Conservation (phyloP, 1,140 invertebrate genomes). For the Drosophila busckii region DNA sequence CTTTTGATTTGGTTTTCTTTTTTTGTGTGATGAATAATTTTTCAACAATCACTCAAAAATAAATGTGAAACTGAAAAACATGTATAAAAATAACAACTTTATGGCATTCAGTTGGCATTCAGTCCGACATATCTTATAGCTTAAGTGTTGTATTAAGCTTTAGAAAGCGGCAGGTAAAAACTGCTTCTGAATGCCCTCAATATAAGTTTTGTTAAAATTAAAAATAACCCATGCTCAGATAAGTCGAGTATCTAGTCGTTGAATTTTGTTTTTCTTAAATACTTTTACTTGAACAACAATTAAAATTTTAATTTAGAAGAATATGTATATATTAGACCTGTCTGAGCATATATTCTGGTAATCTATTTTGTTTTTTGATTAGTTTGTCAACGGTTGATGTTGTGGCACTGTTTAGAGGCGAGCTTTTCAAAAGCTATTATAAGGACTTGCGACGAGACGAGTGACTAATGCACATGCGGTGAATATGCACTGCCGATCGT, state of each 20-base stretch:
- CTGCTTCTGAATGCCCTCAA: neutral
- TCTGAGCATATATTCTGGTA: too few relatives aligned
- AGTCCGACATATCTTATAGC: too few relatives aligned
- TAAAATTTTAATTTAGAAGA: slow-evolving; percentile 6
- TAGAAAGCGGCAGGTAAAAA: neutral
- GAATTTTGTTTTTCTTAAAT: too few relatives aligned
- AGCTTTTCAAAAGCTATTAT: slow-evolving; percentile 76
- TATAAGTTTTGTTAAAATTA: slow-evolving; percentile 8
- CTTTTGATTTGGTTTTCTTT: slow-evolving; percentile 13
- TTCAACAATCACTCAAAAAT: slow-evolving; percentile 67
- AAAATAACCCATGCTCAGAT: slow-evolving; percentile 4
- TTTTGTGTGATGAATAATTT: slow-evolving; percentile 31
- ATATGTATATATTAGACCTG: slow-evolving; percentile 26
- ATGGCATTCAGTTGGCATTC: slow-evolving; percentile 15
- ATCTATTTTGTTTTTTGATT: slow-evolving; percentile 30
- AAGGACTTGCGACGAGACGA: slow-evolving; percentile 70
- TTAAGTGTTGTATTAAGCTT: too few relatives aligned
- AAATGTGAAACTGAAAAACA: slow-evolving; percentile 47
- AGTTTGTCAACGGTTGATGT: slow-evolving; percentile 51
- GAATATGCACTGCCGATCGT: slow-evolving; percentile 66
- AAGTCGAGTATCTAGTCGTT: slow-evolving; percentile 8
- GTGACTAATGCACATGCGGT: slow-evolving; percentile 72
- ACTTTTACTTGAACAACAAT: neutral
- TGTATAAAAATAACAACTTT: slow-evolving; percentile 49
- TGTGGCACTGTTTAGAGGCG: slow-evolving; percentile 73